Base-by-base conservation (phyloP, 2,113 vertebrate genomes). In the Diadophis punctatus region DNA sequence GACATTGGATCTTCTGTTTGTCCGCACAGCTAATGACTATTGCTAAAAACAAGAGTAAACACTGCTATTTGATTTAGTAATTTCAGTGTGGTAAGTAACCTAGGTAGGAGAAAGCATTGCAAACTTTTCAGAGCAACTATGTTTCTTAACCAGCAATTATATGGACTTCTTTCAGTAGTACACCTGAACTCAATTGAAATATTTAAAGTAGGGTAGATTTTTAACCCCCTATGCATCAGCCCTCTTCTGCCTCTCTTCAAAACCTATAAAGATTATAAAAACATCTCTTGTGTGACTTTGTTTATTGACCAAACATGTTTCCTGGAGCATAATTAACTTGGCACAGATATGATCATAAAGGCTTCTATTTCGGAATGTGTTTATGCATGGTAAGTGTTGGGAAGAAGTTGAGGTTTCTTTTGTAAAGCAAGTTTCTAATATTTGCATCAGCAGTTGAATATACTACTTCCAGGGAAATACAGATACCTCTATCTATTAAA, bases 281-380 rank as follows among this genome's bases (percentile, higher is more conserved):
- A 43, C 34, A 22, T 22, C 18, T 80, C 34, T 43, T 80, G 34
- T 43, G 34, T 80, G 34, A 9, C 34, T 80, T 39, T 39, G 74
- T 39, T 80, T 23, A 51, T 90, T 96, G 91, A 88, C 90, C 55
- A 93, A 87, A 92, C 48, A 93, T 80, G 89, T 92, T 95, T 96
- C 68, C 53, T 96, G 90, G 96, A 96, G 95, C 94, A 95, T 49
- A 91, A 94, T 95, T 87, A 93, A 34, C 91, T 95, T 93, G 92
- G 87, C 86, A 53, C 90, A 27, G 90, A 95, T 95, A 74, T 90
- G 87, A 92, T 95, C 92, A 91, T 12, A 95, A 94, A 96, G 87
- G 87, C 86, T 94, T 95, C 93, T 94, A 90, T 1, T 88, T 1
- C 80, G 39, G 22, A 92, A 49, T 87, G 87, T 84, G 90, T 60